Conservation (phyloP, 2,113 vertebrate genomes). For the Odontesthes bonariensis region DNA sequence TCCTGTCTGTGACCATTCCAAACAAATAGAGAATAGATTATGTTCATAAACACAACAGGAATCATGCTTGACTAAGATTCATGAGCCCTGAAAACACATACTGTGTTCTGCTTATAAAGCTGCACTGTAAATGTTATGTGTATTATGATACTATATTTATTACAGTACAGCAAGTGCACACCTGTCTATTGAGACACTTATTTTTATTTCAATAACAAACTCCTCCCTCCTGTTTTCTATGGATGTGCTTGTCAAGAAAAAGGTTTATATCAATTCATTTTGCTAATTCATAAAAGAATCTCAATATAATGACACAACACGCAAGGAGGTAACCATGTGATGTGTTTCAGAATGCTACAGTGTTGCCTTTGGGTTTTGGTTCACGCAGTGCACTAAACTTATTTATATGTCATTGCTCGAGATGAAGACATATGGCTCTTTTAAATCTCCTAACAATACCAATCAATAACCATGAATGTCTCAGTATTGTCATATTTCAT, state of each 20-base stretch:
- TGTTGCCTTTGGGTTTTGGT: slow-evolving; percentile 70
- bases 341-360: slow-evolving; percentile 73
- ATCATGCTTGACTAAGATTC: slow-evolving; percentile 70
- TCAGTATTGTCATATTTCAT: slow-evolving; percentile 84
- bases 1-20: slow-evolving; percentile 64
- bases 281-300: slow-evolving; percentile 73
- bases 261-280: slow-evolving; percentile 77
- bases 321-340: slow-evolving; percentile 75
- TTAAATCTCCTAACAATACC: slow-evolving; percentile 87
- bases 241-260: slow-evolving; percentile 75
- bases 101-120: slow-evolving; percentile 41
- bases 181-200: slow-evolving; percentile 68
- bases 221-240: slow-evolving; percentile 63
- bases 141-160: slow-evolving; percentile 65
- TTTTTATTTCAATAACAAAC: slow-evolving; percentile 68
- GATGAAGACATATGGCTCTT: slow-evolving; percentile 86
- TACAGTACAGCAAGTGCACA: slow-evolving; percentile 62
- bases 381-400: slow-evolving; percentile 75
- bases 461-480: slow-evolving; percentile 88
- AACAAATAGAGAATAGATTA: slow-evolving; percentile 72
- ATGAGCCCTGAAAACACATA: slow-evolving; percentile 46
- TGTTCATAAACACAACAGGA: slow-evolving; percentile 73
- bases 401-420: slow-evolving; percentile 82
- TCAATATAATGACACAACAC: slow-evolving; percentile 66
- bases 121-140: slow-evolving; percentile 47